Evolutionary conservation across 2,888 invertebrate genomes (phyloP).

Genomic region (Perdita meconis): DNA sequence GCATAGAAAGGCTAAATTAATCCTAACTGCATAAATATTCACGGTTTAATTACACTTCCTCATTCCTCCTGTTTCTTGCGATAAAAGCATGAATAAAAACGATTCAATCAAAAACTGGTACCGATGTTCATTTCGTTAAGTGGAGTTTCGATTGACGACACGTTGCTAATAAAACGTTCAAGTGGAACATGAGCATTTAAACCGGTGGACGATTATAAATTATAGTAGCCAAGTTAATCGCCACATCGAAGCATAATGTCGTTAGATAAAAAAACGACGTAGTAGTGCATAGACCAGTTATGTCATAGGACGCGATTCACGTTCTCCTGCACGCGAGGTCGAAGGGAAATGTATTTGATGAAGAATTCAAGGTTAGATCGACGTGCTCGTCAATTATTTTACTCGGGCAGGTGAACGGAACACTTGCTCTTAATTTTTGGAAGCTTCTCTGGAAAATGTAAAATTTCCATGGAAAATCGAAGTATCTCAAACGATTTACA

Average conservation of each 20-base stretch:
- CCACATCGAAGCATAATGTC: background rate
- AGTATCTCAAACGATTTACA: too few relatives aligned
- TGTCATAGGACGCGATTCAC: conserved; percentile 40
- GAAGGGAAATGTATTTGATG: conserved; percentile 57
- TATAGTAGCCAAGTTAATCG: conserved; percentile 12
- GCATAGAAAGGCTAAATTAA: too few relatives aligned
- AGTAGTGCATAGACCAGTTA: conserved; percentile 36
- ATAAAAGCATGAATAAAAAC: background rate
- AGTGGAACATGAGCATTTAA: background rate
- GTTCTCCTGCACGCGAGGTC: conserved; percentile 47
- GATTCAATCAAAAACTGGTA: too few relatives aligned
- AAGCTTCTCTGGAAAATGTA: background rate
- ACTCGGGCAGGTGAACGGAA: background rate
- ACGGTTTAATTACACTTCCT: too few relatives aligned
- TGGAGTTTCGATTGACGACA: background rate
- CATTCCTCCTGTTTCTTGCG: too few relatives aligned
- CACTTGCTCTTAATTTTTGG: background rate
- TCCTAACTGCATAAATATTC: too few relatives aligned
- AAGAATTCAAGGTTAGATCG: conserved; percentile 50
- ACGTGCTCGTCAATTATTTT: background rate
- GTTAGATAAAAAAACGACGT: conserved; percentile 31
- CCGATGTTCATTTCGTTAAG: background rate
- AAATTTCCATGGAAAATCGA: background rate
- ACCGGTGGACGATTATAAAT: background rate
- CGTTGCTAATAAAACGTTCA: background rate